A percentile compares a stretch with the other conserved stretches of the same genome.
These are phyloP conservation scores for Brenthis hecate DNA, from an alignment of 2,888 invertebrate genomes.

Conservation along the genomic window DNA sequence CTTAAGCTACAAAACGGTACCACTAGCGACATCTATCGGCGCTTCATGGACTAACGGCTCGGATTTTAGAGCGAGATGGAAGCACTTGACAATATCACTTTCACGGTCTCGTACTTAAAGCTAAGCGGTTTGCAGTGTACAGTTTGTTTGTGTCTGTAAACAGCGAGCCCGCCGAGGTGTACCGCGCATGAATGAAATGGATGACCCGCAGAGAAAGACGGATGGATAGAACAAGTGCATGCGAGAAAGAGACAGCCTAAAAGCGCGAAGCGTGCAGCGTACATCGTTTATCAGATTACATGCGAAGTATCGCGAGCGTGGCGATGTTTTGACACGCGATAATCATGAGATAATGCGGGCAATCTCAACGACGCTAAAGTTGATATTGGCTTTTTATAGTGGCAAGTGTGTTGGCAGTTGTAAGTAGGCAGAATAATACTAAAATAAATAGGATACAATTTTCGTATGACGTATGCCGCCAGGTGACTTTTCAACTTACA, in stretches of 20 bases:
- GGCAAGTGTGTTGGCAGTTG: slow-evolving; percentile 59
- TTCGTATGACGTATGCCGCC: slow-evolving; percentile 59
- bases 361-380: slow-evolving; percentile 80
- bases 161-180: slow-evolving; percentile 78
- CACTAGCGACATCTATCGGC: slow-evolving; percentile 74
- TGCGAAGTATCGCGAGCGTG: slow-evolving; percentile 83
- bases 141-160: slow-evolving; percentile 83
- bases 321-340: slow-evolving; percentile 84
- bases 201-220: slow-evolving; percentile 68
- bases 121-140: slow-evolving; percentile 81
- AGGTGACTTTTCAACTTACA: slow-evolving; percentile 50
- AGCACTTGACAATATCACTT: slow-evolving; percentile 80
- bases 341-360: slow-evolving; percentile 82
- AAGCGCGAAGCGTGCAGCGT: slow-evolving; percentile 79
- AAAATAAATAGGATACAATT: slow-evolving; percentile 58
- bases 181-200: slow-evolving; percentile 83
- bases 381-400: slow-evolving; percentile 80
- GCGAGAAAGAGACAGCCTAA: slow-evolving; percentile 56
- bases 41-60: slow-evolving; percentile 56
- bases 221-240: slow-evolving; percentile 43
- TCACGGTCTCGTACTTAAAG: slow-evolving; percentile 82
- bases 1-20: slow-evolving; percentile 60
- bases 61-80: slow-evolving; percentile 73
- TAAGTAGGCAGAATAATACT: slow-evolving; percentile 65
- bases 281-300: slow-evolving; percentile 84